Base-by-base conservation (phyloP, 1,140 invertebrate genomes). In the Myzus persicae region DNA sequence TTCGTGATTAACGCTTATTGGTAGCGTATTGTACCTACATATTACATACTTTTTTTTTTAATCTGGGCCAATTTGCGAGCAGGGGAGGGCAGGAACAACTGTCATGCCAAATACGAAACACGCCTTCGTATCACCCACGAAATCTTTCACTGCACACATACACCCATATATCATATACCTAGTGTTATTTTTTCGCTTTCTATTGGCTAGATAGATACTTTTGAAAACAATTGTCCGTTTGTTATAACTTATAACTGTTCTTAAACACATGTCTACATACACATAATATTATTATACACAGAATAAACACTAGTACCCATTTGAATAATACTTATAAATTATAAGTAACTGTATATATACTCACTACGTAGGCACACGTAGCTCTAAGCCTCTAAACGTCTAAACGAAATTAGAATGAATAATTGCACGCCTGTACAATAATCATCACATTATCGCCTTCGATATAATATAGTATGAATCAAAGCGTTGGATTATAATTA, bases 101-200 rank as follows among this genome's bases (percentile, higher is more conserved):
- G 59, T 91, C 90, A 91, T 92, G 91, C 91, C 91, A 48, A 92
- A 92, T 92, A 92, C 36, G 91, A 92, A 91, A 81, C 90, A 92
- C 91, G 91, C 91, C 91, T 92, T 92, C 91, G 44, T 67, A 92
- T 92, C 44, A 46, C 91, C 91, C 91, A 92, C 38, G 44, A 92
- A 38, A 92, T 92, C 91, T 92, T 92, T 92, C 90, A n/a, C 90
- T 92, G 5, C 40, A 9, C 42, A 9, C n/a, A 38, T 44, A 48
- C 84, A 40, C 40, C 22, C 42, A 81, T 82, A 91, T n/a, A 76
- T 91, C 67, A 38, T 85, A 76, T n/a, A 14, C 6, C 11, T 59
- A 36, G 14, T 36, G 91, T 84, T 48, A 48, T 46, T 36, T 48
- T 91, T 82, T 91, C 44, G 31, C 91, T 92, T 92, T 92, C 91